Evolutionary conservation across 2,888 invertebrate species (phyloP).

Genomic region (Agrotis ipsilon): DNA sequence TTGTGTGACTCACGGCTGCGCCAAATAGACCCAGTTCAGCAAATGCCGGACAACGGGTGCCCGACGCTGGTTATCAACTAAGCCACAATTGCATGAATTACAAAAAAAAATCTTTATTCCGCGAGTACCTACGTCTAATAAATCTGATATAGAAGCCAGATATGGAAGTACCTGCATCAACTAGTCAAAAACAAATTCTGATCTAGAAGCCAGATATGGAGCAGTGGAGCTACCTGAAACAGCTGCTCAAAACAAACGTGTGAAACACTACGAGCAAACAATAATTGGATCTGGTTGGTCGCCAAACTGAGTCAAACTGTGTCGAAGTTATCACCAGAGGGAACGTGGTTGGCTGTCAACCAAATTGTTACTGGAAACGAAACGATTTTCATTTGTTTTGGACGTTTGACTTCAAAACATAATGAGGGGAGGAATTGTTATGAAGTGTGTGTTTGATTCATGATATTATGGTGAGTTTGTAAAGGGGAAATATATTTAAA

Average conservation of each 20-base stretch:
- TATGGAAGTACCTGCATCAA: too few species aligned
- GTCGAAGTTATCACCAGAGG: constrained; percentile 40
- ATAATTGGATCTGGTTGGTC: constrained; percentile 57
- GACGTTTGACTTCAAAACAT: constrained; percentile 8
- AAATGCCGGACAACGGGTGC: too few species aligned
- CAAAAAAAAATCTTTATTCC: too few species aligned
- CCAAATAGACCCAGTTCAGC: too few species aligned
- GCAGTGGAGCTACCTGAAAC: too few species aligned
- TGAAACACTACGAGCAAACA: constrained; percentile 36
- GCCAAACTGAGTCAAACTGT: constrained; percentile 52
- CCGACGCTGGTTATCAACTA: too few species aligned
- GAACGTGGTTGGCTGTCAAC: constrained; percentile 49
- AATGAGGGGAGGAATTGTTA: constrained; percentile 34
- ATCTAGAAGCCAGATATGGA: too few species aligned
- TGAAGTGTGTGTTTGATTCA: constrained; percentile 35
- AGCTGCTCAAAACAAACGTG: constrained; percentile 30
- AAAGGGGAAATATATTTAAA: constrained; percentile 11
- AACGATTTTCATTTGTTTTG: constrained; percentile 46
- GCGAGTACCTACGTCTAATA: too few species aligned
- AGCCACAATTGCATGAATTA: too few species aligned
- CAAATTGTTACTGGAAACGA: constrained; percentile 42
- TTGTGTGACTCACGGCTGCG: too few species aligned
- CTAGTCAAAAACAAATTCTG: too few species aligned
- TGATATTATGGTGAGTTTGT: not conserved
- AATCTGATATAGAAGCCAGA: too few species aligned